Evolutionary conservation across 2,888 invertebrate genomes (phyloP).

Genomic region (Meloe dianella): DNA sequence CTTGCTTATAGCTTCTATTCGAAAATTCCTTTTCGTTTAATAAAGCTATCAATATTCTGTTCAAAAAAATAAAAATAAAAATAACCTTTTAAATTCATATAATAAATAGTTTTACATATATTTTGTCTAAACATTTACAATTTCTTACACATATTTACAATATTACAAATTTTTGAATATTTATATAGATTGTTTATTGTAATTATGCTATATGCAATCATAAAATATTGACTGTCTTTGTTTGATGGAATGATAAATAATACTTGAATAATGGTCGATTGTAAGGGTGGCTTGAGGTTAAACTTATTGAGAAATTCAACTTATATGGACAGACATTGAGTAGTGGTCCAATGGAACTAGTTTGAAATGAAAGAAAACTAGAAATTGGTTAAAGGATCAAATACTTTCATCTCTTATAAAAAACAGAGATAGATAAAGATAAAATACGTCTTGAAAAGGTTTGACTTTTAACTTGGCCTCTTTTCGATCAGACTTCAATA

Average conservation of each 20-base stretch:
- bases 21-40: neutral
- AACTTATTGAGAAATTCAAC: slow-evolving; percentile 47
- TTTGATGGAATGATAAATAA: slow-evolving; percentile 36
- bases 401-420: slow-evolving; percentile 35
- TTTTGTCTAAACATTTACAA: neutral
- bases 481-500: slow-evolving; percentile 42
- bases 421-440: slow-evolving; percentile 11
- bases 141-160: neutral
- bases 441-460: slow-evolving; percentile 33
- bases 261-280: slow-evolving; percentile 36
- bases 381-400: slow-evolving; percentile 45
- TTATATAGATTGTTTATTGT: slow-evolving; percentile 1
- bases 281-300: slow-evolving; percentile 37
- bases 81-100: neutral
- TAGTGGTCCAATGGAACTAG: slow-evolving; percentile 36
- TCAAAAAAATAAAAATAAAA: neutral
- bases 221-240: neutral
- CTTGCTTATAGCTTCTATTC: slow-evolving; percentile 19
- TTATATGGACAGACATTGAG: slow-evolving; percentile 43
- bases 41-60: slow-evolving; percentile 2
- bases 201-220: neutral
- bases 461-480: slow-evolving; percentile 40
- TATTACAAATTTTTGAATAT: neutral
- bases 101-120: neutral
- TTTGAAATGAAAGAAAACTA: slow-evolving; percentile 38